phyloP scores from a whole-genome alignment of 2,888 invertebrate genomes.

The Strigamia transsilvanica region DNA sequence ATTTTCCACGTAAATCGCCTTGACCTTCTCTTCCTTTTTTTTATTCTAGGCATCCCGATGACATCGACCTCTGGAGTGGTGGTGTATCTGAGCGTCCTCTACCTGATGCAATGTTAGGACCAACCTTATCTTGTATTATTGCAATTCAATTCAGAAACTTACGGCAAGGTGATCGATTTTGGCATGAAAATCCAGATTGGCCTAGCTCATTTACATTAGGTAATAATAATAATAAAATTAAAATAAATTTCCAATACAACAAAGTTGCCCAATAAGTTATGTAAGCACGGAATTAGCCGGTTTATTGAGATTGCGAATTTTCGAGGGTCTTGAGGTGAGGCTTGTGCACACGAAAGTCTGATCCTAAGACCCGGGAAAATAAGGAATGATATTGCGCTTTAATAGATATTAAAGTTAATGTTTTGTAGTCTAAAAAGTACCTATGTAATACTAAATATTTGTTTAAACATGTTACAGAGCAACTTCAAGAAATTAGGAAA shows the following conservation, averaged over 20 bases:
- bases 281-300: too few species aligned
- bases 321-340: too few species aligned
- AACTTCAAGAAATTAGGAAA: constrained; percentile 65
- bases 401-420: too few species aligned
- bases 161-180: constrained; percentile 85
- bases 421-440: too few species aligned
- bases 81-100: constrained; percentile 90
- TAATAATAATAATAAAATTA: constrained; percentile 59
- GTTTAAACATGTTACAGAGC: constrained; percentile 60
- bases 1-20: constrained; percentile 17
- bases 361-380: too few species aligned
- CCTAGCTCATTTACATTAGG: constrained; percentile 85
- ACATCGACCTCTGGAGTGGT: constrained; percentile 94
- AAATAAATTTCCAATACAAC: too few species aligned
- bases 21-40: constrained; percentile 53
- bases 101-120: constrained; percentile 91
- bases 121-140: constrained; percentile 89
- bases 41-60: constrained; percentile 77
- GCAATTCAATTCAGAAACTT: constrained; percentile 88
- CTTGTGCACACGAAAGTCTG: too few species aligned
- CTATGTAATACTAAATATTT: not conserved
- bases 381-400: too few species aligned
- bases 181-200: constrained; percentile 91
- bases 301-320: too few species aligned
- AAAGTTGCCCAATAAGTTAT: too few species aligned